Percentiles rank a stretch among this genome's conserved stretches.
Evolutionary conservation across 2,113 vertebrate species (phyloP).

Genomic region (Melanostigma gelatinosum): DNA sequence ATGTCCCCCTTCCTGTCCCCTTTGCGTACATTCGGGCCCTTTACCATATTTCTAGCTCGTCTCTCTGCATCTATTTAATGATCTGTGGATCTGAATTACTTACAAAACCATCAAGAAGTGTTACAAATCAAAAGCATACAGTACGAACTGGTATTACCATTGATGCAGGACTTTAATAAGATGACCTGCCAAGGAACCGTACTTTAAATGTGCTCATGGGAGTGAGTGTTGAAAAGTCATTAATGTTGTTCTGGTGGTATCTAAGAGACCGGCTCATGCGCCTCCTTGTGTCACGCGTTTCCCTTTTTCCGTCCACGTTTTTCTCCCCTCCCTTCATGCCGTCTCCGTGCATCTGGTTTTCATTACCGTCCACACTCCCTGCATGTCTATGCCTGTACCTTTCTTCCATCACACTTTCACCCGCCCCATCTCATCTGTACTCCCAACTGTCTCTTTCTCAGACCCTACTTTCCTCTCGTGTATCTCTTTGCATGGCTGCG

Average conservation of each 20-base stretch:
- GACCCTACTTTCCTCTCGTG: conserved; percentile 22
- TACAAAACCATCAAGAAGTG: neutral
- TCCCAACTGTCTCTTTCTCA: conserved; percentile 40
- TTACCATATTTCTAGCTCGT: neutral
- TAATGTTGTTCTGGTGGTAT: conserved; percentile 52
- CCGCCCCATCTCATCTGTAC: conserved; percentile 47
- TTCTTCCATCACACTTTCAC: conserved; percentile 49
- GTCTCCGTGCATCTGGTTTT: conserved; percentile 66
- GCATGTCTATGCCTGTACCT: conserved; percentile 47
- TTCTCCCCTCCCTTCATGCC: conserved; percentile 45
- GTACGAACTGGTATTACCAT: neutral
- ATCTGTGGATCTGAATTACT: neutral
- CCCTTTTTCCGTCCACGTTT: conserved; percentile 57
- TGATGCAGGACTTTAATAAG: conserved; percentile 13
- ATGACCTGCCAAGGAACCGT: neutral
- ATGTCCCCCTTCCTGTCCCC: neutral
- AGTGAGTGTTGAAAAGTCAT: conserved; percentile 43
- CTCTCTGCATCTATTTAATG: neutral
- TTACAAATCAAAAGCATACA: neutral
- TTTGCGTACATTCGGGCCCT: neutral
- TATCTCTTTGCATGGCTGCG: conserved; percentile 40
- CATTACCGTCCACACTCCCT: conserved; percentile 59
- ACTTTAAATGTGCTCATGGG: conserved; percentile 19
- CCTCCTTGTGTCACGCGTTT: conserved; percentile 65
- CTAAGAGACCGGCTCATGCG: conserved; percentile 48